A percentile compares a stretch with the other conserved stretches of the same genome.
Evolutionary conservation across 2,888 invertebrate species (phyloP).

Genomic region (Hedychridium roseum): DNA sequence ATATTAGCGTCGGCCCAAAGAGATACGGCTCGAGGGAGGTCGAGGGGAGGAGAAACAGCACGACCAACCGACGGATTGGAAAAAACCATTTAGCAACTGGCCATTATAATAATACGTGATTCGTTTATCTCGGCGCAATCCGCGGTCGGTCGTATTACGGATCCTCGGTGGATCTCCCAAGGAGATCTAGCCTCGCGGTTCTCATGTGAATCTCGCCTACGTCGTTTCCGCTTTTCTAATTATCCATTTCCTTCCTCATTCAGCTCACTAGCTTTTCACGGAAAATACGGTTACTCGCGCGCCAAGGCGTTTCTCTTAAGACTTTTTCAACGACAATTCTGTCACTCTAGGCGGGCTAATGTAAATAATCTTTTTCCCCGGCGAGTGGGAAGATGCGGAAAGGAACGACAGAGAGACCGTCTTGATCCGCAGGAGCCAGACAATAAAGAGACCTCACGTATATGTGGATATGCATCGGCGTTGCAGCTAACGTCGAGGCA

Average conservation of each 20-base stretch:
- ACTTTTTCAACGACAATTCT: too few species aligned
- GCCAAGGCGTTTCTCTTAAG: too few species aligned
- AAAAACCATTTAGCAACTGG: constrained; percentile 64
- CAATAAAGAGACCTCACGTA: too few species aligned
- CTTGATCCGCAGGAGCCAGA: too few species aligned
- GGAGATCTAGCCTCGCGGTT: not conserved
- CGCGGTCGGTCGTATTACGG: constrained; percentile 27
- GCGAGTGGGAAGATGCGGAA: not conserved
- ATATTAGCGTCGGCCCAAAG: constrained; percentile 49
- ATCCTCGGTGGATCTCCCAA: not conserved
- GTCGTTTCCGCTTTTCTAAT: constrained; percentile 26
- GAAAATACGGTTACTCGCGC: too few species aligned
- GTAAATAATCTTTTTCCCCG: not conserved
- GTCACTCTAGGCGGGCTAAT: too few species aligned
- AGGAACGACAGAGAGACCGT: not conserved
- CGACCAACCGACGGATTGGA: constrained; percentile 55
- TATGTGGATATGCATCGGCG: not conserved
- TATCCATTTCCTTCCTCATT: constrained; percentile 2
- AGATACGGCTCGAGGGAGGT: constrained; percentile 18
- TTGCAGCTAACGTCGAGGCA: too few species aligned
- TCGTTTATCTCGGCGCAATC: constrained; percentile 61
- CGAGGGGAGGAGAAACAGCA: constrained; percentile 25
- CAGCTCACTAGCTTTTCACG: too few species aligned
- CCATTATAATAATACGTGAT: constrained; percentile 65
- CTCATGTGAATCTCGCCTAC: too few species aligned